Evolutionary conservation across 2,888 invertebrate genomes (phyloP), one percentile per base, ranked within the genome.

Genomic region (Heliconius cydno): DNA sequence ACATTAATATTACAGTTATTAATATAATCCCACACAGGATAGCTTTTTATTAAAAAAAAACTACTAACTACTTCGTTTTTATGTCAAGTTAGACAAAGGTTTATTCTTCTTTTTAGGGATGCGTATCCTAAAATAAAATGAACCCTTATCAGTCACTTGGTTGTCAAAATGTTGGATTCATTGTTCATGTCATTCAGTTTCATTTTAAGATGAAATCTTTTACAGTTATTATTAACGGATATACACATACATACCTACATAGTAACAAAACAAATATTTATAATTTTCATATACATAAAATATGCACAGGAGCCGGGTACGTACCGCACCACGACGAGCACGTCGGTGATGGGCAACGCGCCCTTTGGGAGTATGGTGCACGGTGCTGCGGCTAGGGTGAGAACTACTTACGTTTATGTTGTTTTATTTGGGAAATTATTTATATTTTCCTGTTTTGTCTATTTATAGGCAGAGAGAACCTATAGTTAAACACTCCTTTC

Each of bases 281-380:
- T 67, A 25, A 15, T 7, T 41, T 41, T n/a, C 52, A 67, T 46
- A 12, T 10, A 22, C 1, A 7, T 28, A 10, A 30, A 57, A 63
- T 67, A 63, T 65, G 46, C 46, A 34, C 86, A 95, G 94, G 94
- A 94, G 85, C 94, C 94, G 70, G 94, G 94, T 22, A 85, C 92
- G 75, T 91, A 92, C 86, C 88, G 85, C 80, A 95, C 94, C 0
- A 94, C 94, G 2, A 94, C 93, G 25, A 94, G 92, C 1, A 91
- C 88, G 77, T 88, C 93, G 0, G 92, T 91, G 82, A 85, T 88
- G 81, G 94, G 94, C n/a, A 92, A 92, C 88, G 94, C 94, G 73
- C 94, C 94, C 1, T 93, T 95, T 89, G 94, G 94, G 82, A 89
- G 86, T 85, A 92, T 94, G 92, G 85, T 95, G 81, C 91, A 91